Evolutionary conservation across 2,888 invertebrate genomes (phyloP).

Genomic region (Melanostoma scalare): DNA sequence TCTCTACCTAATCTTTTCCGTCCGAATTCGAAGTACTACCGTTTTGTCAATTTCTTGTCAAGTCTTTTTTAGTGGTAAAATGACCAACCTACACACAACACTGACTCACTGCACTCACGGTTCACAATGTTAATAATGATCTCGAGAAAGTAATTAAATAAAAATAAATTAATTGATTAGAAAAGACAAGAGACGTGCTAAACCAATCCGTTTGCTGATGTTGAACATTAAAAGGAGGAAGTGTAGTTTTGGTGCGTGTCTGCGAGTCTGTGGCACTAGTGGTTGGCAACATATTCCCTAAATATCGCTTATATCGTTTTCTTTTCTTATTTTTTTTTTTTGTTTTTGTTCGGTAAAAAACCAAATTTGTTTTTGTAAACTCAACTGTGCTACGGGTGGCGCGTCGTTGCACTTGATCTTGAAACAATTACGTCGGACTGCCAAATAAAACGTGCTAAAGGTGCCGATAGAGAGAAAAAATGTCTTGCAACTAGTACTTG

Average conservation of each 20-base stretch:
- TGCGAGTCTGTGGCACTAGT: neutral
- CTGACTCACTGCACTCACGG: neutral
- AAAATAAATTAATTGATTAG: constrained; percentile 3
- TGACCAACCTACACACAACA: constrained; percentile 22
- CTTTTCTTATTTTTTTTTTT: constrained; percentile 11
- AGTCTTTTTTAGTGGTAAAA: constrained; percentile 39
- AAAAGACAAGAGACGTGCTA: neutral
- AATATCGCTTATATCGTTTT: too few relatives aligned
- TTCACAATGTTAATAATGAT: constrained; percentile 18
- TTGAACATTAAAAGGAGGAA: neutral
- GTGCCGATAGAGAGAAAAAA: constrained; percentile 4
- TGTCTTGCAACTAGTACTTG: constrained; percentile 36
- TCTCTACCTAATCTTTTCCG: constrained; percentile 23
- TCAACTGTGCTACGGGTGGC: constrained; percentile 15
- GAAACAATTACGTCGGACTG: constrained; percentile 55
- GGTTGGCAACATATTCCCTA: constrained; percentile 17
- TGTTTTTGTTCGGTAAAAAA: constrained; percentile 1
- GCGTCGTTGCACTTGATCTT: constrained; percentile 58
- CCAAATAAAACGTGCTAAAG: constrained; percentile 28
- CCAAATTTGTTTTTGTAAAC: constrained; percentile 13
- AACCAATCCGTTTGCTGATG: neutral
- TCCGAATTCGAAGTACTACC: constrained; percentile 5
- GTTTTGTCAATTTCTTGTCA: constrained; percentile 21
- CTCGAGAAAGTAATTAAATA: constrained; percentile 16
- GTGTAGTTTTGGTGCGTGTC: constrained; percentile 3